Evolutionary conservation across 2,888 invertebrate species (phyloP).

Genomic region (Clunio marinus): DNA sequence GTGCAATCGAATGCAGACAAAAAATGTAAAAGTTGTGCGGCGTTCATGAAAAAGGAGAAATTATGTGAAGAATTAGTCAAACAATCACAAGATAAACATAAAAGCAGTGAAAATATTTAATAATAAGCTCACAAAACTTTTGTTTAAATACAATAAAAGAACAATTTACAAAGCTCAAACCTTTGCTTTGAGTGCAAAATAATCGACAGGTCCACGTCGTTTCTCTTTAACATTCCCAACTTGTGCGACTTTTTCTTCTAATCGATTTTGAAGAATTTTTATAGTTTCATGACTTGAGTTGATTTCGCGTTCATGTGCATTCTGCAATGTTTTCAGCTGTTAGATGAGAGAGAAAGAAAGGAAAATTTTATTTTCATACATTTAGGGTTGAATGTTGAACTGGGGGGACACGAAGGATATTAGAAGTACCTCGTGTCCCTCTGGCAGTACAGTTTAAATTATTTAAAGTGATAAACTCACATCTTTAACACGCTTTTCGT

Average conservation of each 20-base stretch:
- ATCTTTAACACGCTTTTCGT: slow-evolving; percentile 74
- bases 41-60: background rate
- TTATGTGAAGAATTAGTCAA: background rate
- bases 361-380: background rate
- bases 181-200: slow-evolving; percentile 52
- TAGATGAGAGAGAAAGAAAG: background rate
- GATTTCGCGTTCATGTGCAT: slow-evolving; percentile 68
- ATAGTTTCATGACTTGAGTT: slow-evolving; percentile 51
- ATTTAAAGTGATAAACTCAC: slow-evolving; percentile 59
- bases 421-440: background rate
- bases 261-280: slow-evolving; percentile 49
- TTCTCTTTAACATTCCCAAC: slow-evolving; percentile 47
- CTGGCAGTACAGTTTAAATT: too few relatives aligned
- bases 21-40: background rate
- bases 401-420: background rate
- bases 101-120: slow-evolving; percentile 4
- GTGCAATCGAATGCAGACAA: background rate
- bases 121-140: slow-evolving; percentile 18
- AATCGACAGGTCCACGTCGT: slow-evolving; percentile 51
- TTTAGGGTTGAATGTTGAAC: too few relatives aligned
- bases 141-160: too few relatives aligned
- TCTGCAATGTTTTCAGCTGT: slow-evolving; percentile 70
- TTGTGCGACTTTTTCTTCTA: slow-evolving; percentile 50
- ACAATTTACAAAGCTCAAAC: slow-evolving; percentile 42
- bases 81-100: slow-evolving; percentile 1